A percentile compares a stretch with the other conserved stretches of the same genome.
These are phyloP conservation scores for Tachina fera DNA, from an alignment of 2,888 invertebrate species.

Conservation along the genomic window DNA sequence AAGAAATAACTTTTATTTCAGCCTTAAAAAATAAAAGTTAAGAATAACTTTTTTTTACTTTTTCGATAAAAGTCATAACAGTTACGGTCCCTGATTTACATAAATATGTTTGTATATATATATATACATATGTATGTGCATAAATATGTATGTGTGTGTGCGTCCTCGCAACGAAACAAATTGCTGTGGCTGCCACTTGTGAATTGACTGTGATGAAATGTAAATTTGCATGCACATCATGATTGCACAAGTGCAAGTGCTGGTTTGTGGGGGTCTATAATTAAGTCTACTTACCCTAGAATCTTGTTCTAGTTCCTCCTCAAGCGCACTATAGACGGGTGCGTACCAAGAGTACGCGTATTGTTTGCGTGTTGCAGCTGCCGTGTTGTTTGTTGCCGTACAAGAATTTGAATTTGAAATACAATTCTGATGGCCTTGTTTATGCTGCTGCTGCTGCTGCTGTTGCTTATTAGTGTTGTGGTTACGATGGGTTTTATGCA, in stretches of 20 bases:
- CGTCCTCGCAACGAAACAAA: neutral
- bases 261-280: slow-evolving; percentile 2
- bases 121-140: no score
- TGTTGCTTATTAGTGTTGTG: slow-evolving; percentile 61
- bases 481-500: slow-evolving; percentile 75
- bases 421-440: slow-evolving; percentile 66
- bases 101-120: no score
- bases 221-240: slow-evolving; percentile 1
- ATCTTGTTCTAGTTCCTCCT: slow-evolving; percentile 83
- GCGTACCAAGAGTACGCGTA: slow-evolving; percentile 83
- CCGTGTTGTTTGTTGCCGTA: slow-evolving; percentile 74
- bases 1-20: no score
- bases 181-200: slow-evolving; percentile 12
- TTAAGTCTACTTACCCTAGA: slow-evolving; percentile 79
- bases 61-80: no score
- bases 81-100: no score
- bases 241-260: neutral
- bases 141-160: no score
- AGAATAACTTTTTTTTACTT: no score
- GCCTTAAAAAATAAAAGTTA: no score
- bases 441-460: slow-evolving; percentile 58
- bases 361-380: slow-evolving; percentile 80
- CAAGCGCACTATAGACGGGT: slow-evolving; percentile 82
- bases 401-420: slow-evolving; percentile 68
- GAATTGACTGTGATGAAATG: slow-evolving; percentile 6